Evolutionary conservation across 2,797 vertebrate genomes (phyloP), one percentile per base, ranked within the genome.

Genomic region (Novumbra hubbsi): DNA sequence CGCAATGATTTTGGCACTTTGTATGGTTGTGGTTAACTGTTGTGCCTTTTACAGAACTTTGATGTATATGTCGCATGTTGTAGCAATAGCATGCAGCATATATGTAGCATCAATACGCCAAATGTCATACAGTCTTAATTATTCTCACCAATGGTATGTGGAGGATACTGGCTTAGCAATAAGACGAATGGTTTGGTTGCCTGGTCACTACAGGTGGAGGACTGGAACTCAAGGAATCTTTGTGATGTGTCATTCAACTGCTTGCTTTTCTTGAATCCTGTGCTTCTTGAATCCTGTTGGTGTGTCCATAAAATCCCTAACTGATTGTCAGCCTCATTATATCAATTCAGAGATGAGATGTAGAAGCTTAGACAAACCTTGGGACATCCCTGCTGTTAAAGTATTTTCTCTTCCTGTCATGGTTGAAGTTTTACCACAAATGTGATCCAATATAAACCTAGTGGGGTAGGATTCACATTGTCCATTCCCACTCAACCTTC

Each of bases 261-360:
- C 21, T 60, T 4, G 9, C 11, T 24, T 60, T 60, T 24, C 21
- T 60, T 60, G 55, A 60, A 24, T 24, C 55, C 21, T 60, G 72
- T 72, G 73, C 14, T 48, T 73, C 75, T 67, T n/a, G n/a, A n/a
- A n/a, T n/a, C n/a, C 9, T 21, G 27, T 24, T 45, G 8, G 72
- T 77, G 70, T 50, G 1, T 75, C 62, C 27, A 66, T 21, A 86
- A 86, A 80, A 81, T 70, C 81, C 87, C 86, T 88, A 78, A 30
- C 17, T 65, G 16, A 11, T 28, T 15, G 19, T 5, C 11, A 30
- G 12, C 63, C 28, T 32, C 15, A 34, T 24, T 63, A 65, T 30
- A 30, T 65, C 28, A 65, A 17, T 65, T 65, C 30, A 65, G 63
- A 4, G 63, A 17, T 65, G 63, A 65, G 30, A 16, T 65, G 28